Percentiles rank a stretch among this genome's conserved stretches.
phyloP scores from a whole-genome alignment of 2,888 invertebrate species.

The Coleophora flavipennella region DNA sequence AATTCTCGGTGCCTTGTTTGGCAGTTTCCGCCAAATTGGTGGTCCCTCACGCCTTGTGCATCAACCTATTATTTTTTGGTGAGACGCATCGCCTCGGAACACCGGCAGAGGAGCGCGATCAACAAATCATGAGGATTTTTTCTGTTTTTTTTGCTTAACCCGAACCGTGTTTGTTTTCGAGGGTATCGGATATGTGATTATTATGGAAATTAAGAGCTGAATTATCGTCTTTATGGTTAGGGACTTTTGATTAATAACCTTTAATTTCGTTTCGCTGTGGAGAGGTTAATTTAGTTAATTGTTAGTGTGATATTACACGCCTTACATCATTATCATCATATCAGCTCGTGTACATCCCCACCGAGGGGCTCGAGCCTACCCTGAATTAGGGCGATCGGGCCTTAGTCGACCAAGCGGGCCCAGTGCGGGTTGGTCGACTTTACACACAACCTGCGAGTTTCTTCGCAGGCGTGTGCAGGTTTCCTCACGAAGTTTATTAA shows the following conservation, averaged over 20 bases:
- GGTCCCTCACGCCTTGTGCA: conserved; percentile 62
- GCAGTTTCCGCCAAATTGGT: conserved; percentile 60
- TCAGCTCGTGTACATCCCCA: no score
- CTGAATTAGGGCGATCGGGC: no score
- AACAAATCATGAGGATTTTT: conserved; percentile 52
- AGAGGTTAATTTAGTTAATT: no score
- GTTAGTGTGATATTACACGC: not conserved
- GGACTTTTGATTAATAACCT: conserved; percentile 6
- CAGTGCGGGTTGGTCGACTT: no score
- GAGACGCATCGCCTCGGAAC: conserved; percentile 46
- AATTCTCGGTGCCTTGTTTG: conserved; percentile 39
- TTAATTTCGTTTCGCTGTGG: not conserved
- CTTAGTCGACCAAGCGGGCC: no score
- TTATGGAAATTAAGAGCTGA: conserved; percentile 48
- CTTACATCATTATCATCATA: not conserved
- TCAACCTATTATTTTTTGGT: conserved; percentile 59
- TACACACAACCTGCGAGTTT: no score
- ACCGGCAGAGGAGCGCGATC: conserved; percentile 51
- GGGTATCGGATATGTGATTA: conserved; percentile 56
- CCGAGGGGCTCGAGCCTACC: no score
- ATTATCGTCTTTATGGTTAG: conserved; percentile 28
- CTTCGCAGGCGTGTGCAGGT: no score
- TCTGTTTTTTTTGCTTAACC: conserved; percentile 32
- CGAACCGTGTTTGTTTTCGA: conserved; percentile 66
- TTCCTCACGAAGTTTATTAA: no score